Evolutionary conservation across 2,113 vertebrate genomes (phyloP), one percentile per base, ranked within the genome.

Genomic region (Poeciliopsis retropinna): DNA sequence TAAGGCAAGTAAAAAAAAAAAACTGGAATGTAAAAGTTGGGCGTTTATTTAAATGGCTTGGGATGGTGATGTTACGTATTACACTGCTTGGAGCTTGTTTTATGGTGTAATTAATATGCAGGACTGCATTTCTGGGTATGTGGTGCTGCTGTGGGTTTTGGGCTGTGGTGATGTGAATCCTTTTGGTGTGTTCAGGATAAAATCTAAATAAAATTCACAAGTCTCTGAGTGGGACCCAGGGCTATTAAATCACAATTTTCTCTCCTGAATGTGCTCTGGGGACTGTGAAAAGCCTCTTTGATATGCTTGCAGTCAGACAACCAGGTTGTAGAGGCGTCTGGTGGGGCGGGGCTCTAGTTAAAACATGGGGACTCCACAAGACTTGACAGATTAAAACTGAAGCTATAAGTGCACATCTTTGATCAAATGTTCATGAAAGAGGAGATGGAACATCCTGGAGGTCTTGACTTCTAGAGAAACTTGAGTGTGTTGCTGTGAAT

Each of bases 241-340:
- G 63, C 61, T 71, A 73, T 73, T 87, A 84, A 90, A 88, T 87
- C 81, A 64, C 60, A 25, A 29, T 32, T 67, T 74, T 84, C 57
- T 64, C 79, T 60, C 57, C 60, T 44, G 70, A 66, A 54, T 27
- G 44, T 72, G 41, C 31, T 34, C 72, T 12, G 73, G 71, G 75
- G 71, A 67, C 67, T 60, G 83, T 92, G 92, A 93, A 92, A 91
- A 85, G 84, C 76, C 47, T 81, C 88, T 92, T 92, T 92, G 88
- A 92, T 81, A 76, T 60, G 67, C 14, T 4, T 64, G 54, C 28
- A 74, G 80, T 32, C 73, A 68, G 68, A 60, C 32, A 66, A 73
- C 5, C 29, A 1, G 32, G 30, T 66, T 62, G 60, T 32, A 15
- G 64, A 63, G 81, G 65, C 77, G 63, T 6, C 32, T 39, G 27